Evolutionary conservation across 2,888 invertebrate species (phyloP).

Genomic region (Willowsia nigromaculata): DNA sequence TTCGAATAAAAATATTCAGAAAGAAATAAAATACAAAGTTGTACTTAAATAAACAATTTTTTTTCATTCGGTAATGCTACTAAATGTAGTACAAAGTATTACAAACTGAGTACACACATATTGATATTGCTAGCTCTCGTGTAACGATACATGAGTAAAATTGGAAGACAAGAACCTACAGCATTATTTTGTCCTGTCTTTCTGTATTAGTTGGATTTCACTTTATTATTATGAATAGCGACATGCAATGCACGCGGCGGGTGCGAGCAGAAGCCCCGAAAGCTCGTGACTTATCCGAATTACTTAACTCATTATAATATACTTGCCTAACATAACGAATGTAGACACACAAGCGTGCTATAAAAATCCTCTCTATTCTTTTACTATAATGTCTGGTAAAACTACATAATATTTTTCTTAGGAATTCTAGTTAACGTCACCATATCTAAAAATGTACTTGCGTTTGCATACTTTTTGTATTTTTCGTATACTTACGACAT

Average conservation of each 20-base stretch:
- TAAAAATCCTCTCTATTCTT: background rate
- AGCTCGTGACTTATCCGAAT: conserved; percentile 54
- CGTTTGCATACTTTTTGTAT: conserved; percentile 27
- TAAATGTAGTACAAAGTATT: conserved; percentile 27
- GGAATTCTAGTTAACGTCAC: conserved; percentile 41
- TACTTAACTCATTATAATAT: conserved; percentile 32
- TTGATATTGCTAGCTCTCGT: too few species aligned
- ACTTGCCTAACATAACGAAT: background rate
- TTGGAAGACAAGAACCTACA: too few species aligned
- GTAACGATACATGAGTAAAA: too few species aligned
- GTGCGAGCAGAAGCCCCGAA: conserved; percentile 17
- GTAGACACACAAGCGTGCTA: background rate
- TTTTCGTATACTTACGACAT: background rate
- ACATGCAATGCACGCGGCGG: conserved; percentile 10
- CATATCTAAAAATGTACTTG: conserved; percentile 34
- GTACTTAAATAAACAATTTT: conserved; percentile 12
- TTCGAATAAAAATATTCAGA: background rate
- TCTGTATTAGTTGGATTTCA: background rate
- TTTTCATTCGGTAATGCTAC: background rate
- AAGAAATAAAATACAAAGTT: background rate
- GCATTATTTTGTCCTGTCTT: too few species aligned
- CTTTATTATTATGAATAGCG: background rate
- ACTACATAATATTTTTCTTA: background rate
- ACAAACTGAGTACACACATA: conserved; percentile 41
- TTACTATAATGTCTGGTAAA: background rate